Conservation (phyloP, 2,888 invertebrate species). For the Euplexia lucipara region DNA sequence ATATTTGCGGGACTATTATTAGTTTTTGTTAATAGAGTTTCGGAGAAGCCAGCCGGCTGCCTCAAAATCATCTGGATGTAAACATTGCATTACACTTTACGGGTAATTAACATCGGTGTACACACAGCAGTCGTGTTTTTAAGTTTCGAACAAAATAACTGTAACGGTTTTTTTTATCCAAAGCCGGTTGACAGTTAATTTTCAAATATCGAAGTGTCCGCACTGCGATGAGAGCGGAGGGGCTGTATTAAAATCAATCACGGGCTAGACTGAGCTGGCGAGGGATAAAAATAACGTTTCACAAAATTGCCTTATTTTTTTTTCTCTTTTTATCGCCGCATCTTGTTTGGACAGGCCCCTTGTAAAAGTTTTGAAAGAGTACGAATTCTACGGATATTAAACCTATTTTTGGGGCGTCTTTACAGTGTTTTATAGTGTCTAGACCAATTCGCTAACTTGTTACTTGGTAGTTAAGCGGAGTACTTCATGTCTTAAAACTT, state of each 20-base stretch:
- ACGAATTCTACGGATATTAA: slow-evolving; percentile 49
- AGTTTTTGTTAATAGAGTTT: slow-evolving; percentile 48
- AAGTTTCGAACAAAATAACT: slow-evolving; percentile 9
- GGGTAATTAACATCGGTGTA: slow-evolving; percentile 40
- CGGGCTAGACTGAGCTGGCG: slow-evolving; percentile 23
- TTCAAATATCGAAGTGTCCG: slow-evolving; percentile 44
- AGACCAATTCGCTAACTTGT: slow-evolving; percentile 56
- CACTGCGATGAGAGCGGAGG: slow-evolving; percentile 13
- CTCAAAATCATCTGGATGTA: slow-evolving; percentile 54
- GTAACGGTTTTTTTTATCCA: slow-evolving; percentile 16
- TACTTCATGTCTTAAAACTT: slow-evolving; percentile 49
- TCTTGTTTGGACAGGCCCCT: slow-evolving; percentile 55
- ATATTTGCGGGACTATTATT: slow-evolving; percentile 59
- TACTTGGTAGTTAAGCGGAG: slow-evolving; percentile 28
- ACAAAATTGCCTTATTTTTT: slow-evolving; percentile 36
- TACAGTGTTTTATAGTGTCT: slow-evolving; percentile 64
- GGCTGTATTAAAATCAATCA: slow-evolving; percentile 48
- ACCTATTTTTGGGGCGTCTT: slow-evolving; percentile 42
- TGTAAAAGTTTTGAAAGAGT: slow-evolving; percentile 51
- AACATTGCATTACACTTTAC: slow-evolving; percentile 46
- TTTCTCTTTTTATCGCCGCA: slow-evolving; percentile 22
- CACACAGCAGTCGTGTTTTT: slow-evolving; percentile 18
- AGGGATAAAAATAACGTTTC: slow-evolving; percentile 40
- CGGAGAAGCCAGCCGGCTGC: slow-evolving; percentile 47
- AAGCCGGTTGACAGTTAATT: slow-evolving; percentile 38